These are phyloP conservation scores for Dermatemys mawii DNA, from an alignment of 2,113 vertebrate genomes.

Conservation along the genomic window DNA sequence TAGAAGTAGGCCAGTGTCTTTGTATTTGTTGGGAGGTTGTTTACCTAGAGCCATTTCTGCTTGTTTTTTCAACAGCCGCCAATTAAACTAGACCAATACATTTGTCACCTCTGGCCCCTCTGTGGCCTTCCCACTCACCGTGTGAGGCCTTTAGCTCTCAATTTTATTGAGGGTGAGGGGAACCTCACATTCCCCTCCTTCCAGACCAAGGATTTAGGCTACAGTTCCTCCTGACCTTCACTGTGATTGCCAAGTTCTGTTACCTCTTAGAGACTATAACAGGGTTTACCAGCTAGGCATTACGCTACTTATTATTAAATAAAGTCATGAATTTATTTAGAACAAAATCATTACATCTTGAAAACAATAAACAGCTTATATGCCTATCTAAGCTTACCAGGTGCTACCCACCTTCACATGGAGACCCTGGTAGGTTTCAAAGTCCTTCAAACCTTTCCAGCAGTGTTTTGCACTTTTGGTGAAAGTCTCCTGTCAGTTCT, in stretches of 20 bases:
- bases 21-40: neutral
- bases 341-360: neutral
- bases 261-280: neutral
- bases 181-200: neutral
- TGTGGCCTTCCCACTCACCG: neutral
- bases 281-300: neutral
- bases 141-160: neutral
- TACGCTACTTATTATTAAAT: neutral
- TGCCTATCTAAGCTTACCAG: too few relatives aligned
- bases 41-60: accelerated
- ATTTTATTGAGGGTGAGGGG: too few relatives aligned
- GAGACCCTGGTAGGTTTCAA: too few relatives aligned
- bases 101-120: neutral
- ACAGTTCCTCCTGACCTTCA: neutral
- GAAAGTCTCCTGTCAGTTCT: too few relatives aligned
- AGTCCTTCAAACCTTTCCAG: too few relatives aligned
- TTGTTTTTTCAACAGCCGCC: neutral
- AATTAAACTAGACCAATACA: accelerated
- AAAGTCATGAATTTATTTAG: neutral
- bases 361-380: neutral
- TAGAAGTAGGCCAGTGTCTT: neutral
- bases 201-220: neutral
- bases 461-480: too few relatives aligned
- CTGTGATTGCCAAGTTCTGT: neutral
- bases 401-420: too few relatives aligned